These are phyloP conservation scores for Lapara coniferarum DNA, from an alignment of 2,888 invertebrate genomes.

Conservation along the genomic window DNA sequence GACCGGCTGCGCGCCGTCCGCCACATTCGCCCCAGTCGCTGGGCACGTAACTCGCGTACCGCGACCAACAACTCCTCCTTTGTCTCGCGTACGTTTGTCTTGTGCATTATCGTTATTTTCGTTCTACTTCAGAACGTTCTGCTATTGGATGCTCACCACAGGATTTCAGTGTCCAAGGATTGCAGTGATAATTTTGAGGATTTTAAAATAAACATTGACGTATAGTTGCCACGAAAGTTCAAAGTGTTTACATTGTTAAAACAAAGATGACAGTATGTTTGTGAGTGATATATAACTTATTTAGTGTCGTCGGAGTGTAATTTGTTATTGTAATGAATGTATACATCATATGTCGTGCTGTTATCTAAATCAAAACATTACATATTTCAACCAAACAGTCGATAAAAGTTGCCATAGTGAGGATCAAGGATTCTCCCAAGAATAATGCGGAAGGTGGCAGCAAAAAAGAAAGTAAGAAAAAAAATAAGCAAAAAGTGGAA, in stretches of 20 bases:
- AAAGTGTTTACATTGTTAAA: slow-evolving; percentile 33
- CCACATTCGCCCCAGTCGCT: slow-evolving; percentile 72
- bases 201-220: slow-evolving; percentile 39
- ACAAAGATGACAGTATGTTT: slow-evolving; percentile 17
- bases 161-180: slow-evolving; percentile 81
- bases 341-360: slow-evolving; percentile 24
- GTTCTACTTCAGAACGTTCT: slow-evolving; percentile 51
- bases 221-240: slow-evolving; percentile 36
- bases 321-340: slow-evolving; percentile 29
- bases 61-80: slow-evolving; percentile 51
- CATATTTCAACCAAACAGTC: slow-evolving; percentile 38
- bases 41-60: slow-evolving; percentile 53
- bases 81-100: slow-evolving; percentile 59
- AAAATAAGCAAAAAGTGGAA: slow-evolving; percentile 84
- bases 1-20: slow-evolving; percentile 55
- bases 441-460: slow-evolving; percentile 84
- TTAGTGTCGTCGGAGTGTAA: not conserved
- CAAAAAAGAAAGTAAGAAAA: slow-evolving; percentile 86
- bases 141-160: slow-evolving; percentile 54
- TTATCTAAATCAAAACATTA: slow-evolving; percentile 23
- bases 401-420: slow-evolving; percentile 85
- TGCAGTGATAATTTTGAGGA: slow-evolving; percentile 72
- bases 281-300: slow-evolving; percentile 7
- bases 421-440: slow-evolving; percentile 85
- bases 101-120: slow-evolving; percentile 62